Percentiles rank a stretch among this genome's conserved stretches.
Evolutionary conservation across 1,140 invertebrate genomes (phyloP).

Genomic region (Pinna nobilis): DNA sequence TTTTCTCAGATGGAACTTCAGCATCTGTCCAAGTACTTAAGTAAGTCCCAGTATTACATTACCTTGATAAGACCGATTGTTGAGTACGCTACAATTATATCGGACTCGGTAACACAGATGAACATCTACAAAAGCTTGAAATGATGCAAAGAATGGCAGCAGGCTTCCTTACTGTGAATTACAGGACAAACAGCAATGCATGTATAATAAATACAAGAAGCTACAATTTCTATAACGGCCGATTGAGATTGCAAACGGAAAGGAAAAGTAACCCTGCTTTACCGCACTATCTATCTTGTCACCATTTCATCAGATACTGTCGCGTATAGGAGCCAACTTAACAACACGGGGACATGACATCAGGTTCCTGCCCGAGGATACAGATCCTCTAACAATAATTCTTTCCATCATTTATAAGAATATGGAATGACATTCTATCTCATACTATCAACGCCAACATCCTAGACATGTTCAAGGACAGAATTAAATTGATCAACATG

Average conservation of each 20-base stretch:
- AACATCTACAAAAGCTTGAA: slow-evolving; percentile 6
- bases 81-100: slow-evolving; percentile 33
- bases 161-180: background rate
- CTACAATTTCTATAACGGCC: background rate
- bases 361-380: slow-evolving; percentile 12
- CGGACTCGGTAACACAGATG: slow-evolving; percentile 2
- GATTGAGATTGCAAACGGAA: too few relatives aligned
- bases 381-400: slow-evolving; percentile 8
- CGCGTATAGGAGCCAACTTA: background rate
- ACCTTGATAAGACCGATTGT: slow-evolving; percentile 18
- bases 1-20: slow-evolving; percentile 18
- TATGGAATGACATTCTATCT: background rate
- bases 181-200: slow-evolving; percentile 5
- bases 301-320: slow-evolving; percentile 5
- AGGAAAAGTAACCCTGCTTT: background rate
- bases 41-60: slow-evolving; percentile 22
- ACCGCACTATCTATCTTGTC: background rate
- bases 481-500: too few relatives aligned
- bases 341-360: background rate
- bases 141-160: slow-evolving; percentile 20
- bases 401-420: background rate
- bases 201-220: slow-evolving; percentile 15
- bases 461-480: too few relatives aligned
- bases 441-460: too few relatives aligned
- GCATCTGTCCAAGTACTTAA: background rate